Evolutionary conservation across 2,113 vertebrate species (phyloP).

Genomic region (Poeciliopsis prolifica): DNA sequence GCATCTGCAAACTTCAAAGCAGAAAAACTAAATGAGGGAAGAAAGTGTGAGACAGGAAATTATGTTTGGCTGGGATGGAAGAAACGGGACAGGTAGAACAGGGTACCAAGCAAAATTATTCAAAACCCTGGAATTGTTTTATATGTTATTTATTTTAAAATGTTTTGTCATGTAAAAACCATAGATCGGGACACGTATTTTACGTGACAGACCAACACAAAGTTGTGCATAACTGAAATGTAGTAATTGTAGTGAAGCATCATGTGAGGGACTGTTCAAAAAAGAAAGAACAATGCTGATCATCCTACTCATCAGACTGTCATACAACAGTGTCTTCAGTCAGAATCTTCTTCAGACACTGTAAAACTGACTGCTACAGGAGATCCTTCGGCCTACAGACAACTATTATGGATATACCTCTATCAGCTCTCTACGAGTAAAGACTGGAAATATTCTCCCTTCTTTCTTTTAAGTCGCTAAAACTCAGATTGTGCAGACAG

Average conservation of each 20-base stretch:
- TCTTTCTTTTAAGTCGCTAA: no score
- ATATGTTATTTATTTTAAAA: neutral
- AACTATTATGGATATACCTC: neutral
- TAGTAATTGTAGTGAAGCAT: no score
- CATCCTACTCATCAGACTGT: no score
- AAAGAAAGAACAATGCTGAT: no score
- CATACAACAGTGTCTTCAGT: no score
- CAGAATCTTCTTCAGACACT: no score
- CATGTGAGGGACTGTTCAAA: no score
- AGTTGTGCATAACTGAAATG: neutral
- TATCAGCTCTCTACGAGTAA: neutral
- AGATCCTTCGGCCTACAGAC: no score
- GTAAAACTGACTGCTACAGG: no score
- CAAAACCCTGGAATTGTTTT: neutral
- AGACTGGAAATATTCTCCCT: neutral
- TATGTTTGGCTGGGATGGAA: conserved; percentile 10
- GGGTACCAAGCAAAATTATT: neutral
- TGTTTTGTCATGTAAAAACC: neutral
- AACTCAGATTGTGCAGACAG: no score
- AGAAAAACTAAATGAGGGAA: conserved; percentile 3
- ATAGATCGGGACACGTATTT: neutral
- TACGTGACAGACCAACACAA: neutral
- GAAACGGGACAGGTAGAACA: neutral
- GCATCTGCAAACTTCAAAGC: conserved; percentile 41
- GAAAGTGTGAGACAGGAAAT: conserved; percentile 20